Conservation (phyloP, 2,113 vertebrate genomes). For the Tyrannus savana region DNA sequence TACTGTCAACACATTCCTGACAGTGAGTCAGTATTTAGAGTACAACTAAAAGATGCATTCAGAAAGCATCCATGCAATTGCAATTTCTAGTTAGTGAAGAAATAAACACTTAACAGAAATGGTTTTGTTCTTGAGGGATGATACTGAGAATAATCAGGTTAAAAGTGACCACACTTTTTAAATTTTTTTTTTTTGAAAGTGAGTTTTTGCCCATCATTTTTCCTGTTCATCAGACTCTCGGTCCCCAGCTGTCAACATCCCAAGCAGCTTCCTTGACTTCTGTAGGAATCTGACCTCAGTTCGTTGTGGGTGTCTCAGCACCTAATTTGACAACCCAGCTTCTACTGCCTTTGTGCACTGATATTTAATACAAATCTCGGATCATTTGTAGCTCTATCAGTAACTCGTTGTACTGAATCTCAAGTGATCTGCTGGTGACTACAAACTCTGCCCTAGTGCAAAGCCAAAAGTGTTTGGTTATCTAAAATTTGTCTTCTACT, state of each 20-base stretch:
- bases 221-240: background rate
- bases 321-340: background rate
- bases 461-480: background rate
- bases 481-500: background rate
- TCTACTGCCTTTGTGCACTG: background rate
- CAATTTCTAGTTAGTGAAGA: background rate
- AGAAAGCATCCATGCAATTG: background rate
- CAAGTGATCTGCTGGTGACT: background rate
- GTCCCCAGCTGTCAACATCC: background rate
- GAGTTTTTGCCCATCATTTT: background rate
- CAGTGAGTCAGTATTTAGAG: background rate
- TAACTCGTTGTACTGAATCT: background rate
- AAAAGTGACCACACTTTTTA: background rate
- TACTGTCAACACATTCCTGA: background rate
- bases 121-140: background rate
- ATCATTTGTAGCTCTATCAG: background rate
- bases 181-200: background rate
- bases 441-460: background rate
- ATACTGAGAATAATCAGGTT: background rate
- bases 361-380: background rate
- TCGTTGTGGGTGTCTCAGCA: background rate
- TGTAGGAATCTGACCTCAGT: background rate
- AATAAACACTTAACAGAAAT: background rate
- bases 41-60: background rate
- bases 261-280: background rate